phyloP scores from a whole-genome alignment of 1,140 invertebrate genomes.

The Liolophura sinensis region DNA sequence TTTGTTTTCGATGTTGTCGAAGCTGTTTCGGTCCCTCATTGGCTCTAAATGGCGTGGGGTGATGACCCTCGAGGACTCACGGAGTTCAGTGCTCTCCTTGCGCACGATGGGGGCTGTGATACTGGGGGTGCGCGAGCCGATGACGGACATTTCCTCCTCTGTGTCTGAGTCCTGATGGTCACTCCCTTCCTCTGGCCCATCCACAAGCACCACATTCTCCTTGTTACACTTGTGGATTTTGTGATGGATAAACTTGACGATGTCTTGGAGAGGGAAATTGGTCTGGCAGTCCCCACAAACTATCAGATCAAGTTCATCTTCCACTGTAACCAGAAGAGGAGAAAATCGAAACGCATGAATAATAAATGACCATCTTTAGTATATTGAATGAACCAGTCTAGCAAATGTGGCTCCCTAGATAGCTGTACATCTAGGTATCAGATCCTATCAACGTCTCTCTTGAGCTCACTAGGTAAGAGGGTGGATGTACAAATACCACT shows the following conservation, averaged over 20 bases:
- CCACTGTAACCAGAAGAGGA: slow-evolving; percentile 39
- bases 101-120: slow-evolving; percentile 41
- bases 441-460: too few species aligned
- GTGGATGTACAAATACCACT: too few species aligned
- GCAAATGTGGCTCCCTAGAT: too few species aligned
- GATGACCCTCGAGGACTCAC: background rate
- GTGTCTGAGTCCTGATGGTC: slow-evolving; percentile 33
- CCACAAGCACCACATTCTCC: slow-evolving; percentile 36
- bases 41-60: slow-evolving; percentile 22
- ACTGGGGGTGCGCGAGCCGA: slow-evolving; percentile 35
- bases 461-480: too few species aligned
- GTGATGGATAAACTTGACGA: slow-evolving; percentile 51
- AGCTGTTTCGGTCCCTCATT: slow-evolving; percentile 6
- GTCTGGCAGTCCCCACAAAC: slow-evolving; percentile 54
- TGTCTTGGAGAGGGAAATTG: slow-evolving; percentile 48
- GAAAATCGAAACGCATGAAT: background rate
- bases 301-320: slow-evolving; percentile 53
- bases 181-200: slow-evolving; percentile 19
- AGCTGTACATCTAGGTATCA: too few species aligned
- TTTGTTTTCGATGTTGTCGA: background rate
- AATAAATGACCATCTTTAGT: background rate
- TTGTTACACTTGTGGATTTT: slow-evolving; percentile 51
- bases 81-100: slow-evolving; percentile 35
- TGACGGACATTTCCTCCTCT: slow-evolving; percentile 15
- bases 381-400: too few species aligned